Evolutionary conservation across 2,113 vertebrate species (phyloP).

Genomic region (Excalfactoria chinensis): DNA sequence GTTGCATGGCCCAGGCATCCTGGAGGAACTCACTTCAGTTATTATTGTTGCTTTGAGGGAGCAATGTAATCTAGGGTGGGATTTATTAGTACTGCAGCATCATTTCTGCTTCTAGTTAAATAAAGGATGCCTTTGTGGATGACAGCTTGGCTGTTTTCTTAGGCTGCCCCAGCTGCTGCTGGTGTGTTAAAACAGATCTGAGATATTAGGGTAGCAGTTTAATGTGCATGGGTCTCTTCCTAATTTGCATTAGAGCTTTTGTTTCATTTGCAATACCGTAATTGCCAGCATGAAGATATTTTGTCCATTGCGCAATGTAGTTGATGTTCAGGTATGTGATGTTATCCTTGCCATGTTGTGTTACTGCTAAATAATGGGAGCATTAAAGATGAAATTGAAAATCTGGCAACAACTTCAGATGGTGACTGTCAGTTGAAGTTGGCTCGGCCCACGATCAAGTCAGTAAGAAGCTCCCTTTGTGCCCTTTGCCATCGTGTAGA

Average conservation of each 20-base stretch:
- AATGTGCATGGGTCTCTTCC: not conserved
- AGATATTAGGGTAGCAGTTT: not conserved
- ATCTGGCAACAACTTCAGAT: not conserved
- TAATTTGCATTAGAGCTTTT: not conserved
- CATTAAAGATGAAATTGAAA: not conserved
- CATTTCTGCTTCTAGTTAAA: not conserved
- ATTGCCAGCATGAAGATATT: not conserved
- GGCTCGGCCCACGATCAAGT: not conserved
- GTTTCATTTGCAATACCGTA: not conserved
- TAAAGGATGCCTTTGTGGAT: not conserved
- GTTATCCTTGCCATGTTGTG: not conserved
- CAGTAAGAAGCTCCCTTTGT: fast-evolving
- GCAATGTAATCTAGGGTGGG: not conserved
- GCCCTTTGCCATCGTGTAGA: not conserved
- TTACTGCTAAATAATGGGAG: not conserved
- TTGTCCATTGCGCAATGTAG: not conserved
- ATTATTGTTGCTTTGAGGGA: not conserved
- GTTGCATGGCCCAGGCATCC: not conserved
- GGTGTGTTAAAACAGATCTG: not conserved
- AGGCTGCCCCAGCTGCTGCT: not conserved
- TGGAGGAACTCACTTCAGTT: not conserved
- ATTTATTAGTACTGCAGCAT: not conserved
- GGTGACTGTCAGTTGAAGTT: not conserved
- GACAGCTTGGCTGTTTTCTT: not conserved
- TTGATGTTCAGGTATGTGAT: not conserved